phyloP scores from a whole-genome alignment of 2,888 invertebrate species.

The Drosophila neotestacea region DNA sequence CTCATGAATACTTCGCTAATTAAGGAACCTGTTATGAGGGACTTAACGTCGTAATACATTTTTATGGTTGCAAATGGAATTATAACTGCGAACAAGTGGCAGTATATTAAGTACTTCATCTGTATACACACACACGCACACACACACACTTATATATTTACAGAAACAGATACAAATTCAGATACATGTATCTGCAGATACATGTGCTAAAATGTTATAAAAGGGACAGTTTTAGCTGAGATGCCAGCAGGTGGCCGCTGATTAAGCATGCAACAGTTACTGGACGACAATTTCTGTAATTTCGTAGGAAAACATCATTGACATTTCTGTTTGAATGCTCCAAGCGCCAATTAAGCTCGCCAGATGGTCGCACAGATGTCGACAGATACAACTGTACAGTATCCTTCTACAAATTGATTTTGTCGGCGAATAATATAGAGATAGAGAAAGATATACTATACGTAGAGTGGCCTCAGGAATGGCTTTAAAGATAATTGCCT shows the following conservation, averaged over 20 bases:
- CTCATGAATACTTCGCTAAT: constrained; percentile 60
- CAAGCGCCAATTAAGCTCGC: constrained; percentile 51
- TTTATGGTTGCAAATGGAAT: constrained; percentile 64
- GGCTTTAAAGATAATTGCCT: neutral
- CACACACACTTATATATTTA: neutral
- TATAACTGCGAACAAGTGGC: constrained; percentile 50
- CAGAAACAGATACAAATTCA: neutral
- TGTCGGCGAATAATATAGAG: neutral
- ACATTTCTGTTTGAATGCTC: constrained; percentile 46
- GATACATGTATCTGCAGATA: neutral
- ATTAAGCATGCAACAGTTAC: constrained; percentile 28
- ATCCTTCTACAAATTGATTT: neutral
- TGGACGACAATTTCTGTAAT: constrained; percentile 29
- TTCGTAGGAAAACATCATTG: constrained; percentile 35
- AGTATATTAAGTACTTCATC: constrained; percentile 1
- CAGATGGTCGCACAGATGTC: constrained; percentile 13
- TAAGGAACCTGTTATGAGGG: constrained; percentile 59
- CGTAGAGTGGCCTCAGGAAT: neutral
- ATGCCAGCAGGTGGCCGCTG: constrained; percentile 23
- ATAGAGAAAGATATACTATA: too few species aligned
- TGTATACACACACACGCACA: constrained; percentile 1
- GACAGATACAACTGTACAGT: constrained; percentile 5
- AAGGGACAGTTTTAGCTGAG: neutral
- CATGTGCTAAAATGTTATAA: constrained; percentile 6
- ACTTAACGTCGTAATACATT: constrained; percentile 60